Evolutionary conservation across 2,113 vertebrate genomes (phyloP), one percentile per base, ranked within the genome.

Genomic region (Desmodus rotundus): DNA sequence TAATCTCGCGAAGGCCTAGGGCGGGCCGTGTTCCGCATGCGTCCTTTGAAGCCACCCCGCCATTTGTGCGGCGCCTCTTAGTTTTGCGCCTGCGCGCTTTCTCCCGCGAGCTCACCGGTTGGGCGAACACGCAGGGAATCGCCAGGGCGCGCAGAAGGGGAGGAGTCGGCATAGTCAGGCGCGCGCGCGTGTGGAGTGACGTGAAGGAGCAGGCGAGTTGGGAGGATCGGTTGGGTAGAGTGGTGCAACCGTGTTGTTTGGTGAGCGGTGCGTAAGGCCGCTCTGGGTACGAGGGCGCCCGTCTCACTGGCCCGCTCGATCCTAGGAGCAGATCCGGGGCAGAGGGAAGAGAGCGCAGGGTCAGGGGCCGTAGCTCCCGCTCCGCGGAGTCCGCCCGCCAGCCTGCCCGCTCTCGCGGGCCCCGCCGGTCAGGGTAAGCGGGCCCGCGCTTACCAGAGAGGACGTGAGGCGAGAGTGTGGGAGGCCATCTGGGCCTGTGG

Each of bases 161-260:
- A 7, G 87, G 90, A 13, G 85, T 20, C 2, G 38, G 28, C 10
- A 0, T 19, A n/a, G 20, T 3, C 47, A 1, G 70, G 89, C 89
- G 88, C 84, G 94, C 85, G 83, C 85, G 63, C 70, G 50, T 20
- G 22, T 7, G 5, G 20, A 12, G 70, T 4, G 95, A 68, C 73
- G 93, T 58, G 31, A 20, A 78, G 58, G 97, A 97, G 96, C 87
- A 76, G 96, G 87, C 93, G 97, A 97, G 96, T 70, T 3, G 74
- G 89, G 87, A 52, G 95, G 95, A 45, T 50, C 11, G 7, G 31
- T 26, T 3, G 88, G 97, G 7, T 97, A 97, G 97, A 97, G 97
- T 50, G 96, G 91, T 52, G 1, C 8, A 15, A 36, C 68, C 43
- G 4, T 22, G 4, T 41, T 65, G 82, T n/a, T 82, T 76, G 36